Percentiles rank a stretch among this genome's conserved stretches.
Conservation (phyloP, 2,113 vertebrate species). For the Coracopsis vasa region DNA sequence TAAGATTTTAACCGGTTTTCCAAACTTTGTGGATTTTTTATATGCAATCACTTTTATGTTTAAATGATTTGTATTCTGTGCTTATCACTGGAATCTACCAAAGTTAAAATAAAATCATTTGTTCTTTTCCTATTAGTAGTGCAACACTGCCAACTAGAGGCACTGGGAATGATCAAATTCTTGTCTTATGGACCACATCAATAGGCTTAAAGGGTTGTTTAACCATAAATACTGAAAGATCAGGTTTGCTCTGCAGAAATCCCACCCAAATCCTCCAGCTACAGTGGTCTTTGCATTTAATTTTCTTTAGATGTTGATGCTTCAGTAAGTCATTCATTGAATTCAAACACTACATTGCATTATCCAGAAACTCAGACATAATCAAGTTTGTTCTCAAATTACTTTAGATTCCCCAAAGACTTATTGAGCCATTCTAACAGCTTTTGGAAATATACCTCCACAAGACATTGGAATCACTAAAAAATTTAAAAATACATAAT, state of each 20-base stretch:
- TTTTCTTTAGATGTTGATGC: not conserved
- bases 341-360: not conserved
- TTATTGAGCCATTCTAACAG: not conserved
- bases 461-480: not conserved
- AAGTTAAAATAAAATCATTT: not conserved
- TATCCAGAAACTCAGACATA: not conserved
- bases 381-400: not conserved
- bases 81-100: not conserved
- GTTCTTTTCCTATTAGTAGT: not conserved
- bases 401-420: not conserved
- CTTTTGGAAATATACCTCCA: not conserved
- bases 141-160: constrained; percentile 63
- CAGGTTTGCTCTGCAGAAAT: not conserved
- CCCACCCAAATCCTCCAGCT: not conserved
- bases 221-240: not conserved
- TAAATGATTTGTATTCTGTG: not conserved
- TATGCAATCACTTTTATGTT: not conserved
- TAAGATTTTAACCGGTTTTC: not conserved
- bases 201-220: not conserved
- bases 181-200: not conserved
- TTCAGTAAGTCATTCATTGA: not conserved
- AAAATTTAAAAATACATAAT: accelerated
- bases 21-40: not conserved
- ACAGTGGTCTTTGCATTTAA: not conserved
- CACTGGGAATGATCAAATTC: not conserved